Evolutionary conservation across 2,113 vertebrate species (phyloP), one percentile per base, ranked within the genome.

Genomic region (Platysternon megacephalum): DNA sequence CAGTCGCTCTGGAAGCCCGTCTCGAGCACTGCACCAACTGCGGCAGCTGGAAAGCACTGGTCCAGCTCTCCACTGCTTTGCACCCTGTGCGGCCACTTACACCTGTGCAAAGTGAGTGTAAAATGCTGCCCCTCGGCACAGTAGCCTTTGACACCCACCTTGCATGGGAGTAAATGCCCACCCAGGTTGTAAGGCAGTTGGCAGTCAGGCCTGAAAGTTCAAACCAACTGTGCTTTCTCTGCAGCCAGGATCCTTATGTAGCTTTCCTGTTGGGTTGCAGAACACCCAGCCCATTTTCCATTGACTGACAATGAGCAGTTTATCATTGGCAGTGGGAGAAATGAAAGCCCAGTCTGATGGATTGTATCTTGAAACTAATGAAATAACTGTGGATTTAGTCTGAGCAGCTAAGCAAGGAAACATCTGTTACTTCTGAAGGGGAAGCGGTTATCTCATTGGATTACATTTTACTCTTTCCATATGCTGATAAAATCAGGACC

Each of bases 401-500:
- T 92, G 84, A 93, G 68, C 65, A 80, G 84, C 21, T 82, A 82
- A 56, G 16, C 56, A 55, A 86, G 92, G n/a, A 68, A 97, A 90
- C 96, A 97, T 39, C 96, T 97, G 96, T 84, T 94, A 44, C 91
- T 93, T 83, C 81, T 94, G 6, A 95, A 95, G 29, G 83, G 93
- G 97, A 98, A 98, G 95, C 94, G 93, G 52, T 74, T 65, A 2
- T 65, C 55, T 85, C 76, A 58, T 56, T 44, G 53, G 65, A 49
- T 86, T 87, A 68, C 85, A 74, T 61, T 7, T 96, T 19, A 61
- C 21, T 42, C 48, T 95, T 92, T 90, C 81, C 92, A 94, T 93
- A 93, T 89, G 14, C 83, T 85, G 86, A 92, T 94, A 93, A 79
- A 72, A 74, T 79, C 53, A 79, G 24, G 29, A 85, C 8, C 8